A percentile compares a stretch with the other conserved stretches of the same genome.
Conservation (phyloP, 2,888 invertebrate species). For the Parasteatoda lunata region DNA sequence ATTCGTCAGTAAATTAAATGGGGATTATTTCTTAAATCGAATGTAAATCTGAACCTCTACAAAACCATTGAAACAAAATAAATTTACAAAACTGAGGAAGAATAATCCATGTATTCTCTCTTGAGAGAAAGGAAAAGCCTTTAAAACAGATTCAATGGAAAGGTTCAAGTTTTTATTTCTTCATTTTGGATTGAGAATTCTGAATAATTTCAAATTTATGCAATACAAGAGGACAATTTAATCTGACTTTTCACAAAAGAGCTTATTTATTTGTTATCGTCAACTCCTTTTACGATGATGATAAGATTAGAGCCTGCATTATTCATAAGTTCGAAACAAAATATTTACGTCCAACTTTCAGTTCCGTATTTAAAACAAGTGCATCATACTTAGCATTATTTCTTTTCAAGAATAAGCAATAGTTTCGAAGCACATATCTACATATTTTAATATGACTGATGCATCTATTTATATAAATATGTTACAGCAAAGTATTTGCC, state of each 20-base stretch:
- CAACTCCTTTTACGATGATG: conserved; percentile 1
- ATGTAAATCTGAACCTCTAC: neutral
- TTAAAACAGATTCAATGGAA: conserved; percentile 1
- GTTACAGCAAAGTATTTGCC: too few relatives aligned
- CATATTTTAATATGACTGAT: too few relatives aligned
- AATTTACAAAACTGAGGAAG: neutral
- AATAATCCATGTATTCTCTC: neutral
- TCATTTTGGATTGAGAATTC: neutral
- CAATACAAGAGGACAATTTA: neutral
- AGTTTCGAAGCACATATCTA: too few relatives aligned
- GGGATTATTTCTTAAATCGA: neutral
- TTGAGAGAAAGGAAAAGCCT: neutral
- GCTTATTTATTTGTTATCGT: conserved; percentile 15
- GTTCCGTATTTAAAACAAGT: neutral
- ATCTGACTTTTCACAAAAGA: conserved; percentile 3
- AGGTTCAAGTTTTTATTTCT: conserved; percentile 8
- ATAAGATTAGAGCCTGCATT: conserved; percentile 21
- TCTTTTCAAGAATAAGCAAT: too few relatives aligned
- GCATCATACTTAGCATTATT: too few relatives aligned
- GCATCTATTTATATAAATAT: too few relatives aligned
- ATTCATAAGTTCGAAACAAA: conserved; percentile 15
- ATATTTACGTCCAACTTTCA: neutral
- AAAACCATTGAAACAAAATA: neutral
- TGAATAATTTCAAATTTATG: conserved; percentile 5
- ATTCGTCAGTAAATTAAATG: neutral